Evolutionary conservation across 2,797 vertebrate genomes (phyloP), one percentile per base, ranked within the genome.

Genomic region (Potorous gilbertii): DNA sequence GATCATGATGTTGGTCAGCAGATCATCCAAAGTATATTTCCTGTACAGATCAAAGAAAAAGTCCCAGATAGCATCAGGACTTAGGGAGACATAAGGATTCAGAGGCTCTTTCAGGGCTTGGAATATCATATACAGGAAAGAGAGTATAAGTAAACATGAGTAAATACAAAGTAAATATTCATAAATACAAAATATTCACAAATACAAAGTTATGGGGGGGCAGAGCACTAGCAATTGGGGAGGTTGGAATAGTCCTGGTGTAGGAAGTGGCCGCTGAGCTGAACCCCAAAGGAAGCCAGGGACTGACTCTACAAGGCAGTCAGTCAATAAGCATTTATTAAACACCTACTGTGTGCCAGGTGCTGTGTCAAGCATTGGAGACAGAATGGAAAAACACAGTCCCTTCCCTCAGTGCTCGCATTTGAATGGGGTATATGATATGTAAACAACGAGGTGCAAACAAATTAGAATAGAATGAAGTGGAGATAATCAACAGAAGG

Each of bases 1-100:
- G 96, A 99, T 98, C 98, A 99, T 99, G 96, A 99, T 31, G n/a
- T 98, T 98, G 96, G 98, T 99, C 96, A 99, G 98, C 96, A 99
- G 98, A 0, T 99, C 98, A 1, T 99, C 98, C 98, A 99, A 97
- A 94, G 97, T 97, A 96, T 97, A 98, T 95, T 99, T 99, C 97
- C 99, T 99, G 97, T 46, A 93, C 1, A 92, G 59, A 55, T 55
- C 92, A 91, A 55, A 46, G 50, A 46, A 0, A 46, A 87, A 74
- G 50, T 34, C 27, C n/a, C 12, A 5, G 56, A 90, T 62, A 29
- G 90, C 8, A 56, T 16, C 56, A 94, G 55, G 56, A 29, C 52
- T 94, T 9, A 95, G 55, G 28, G 90, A 92, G 87, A 28, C 74
- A 87, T 87, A 2, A 50, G 74, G 18, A 87, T 10, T 87, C 40